These are phyloP conservation scores for Agapornis roseicollis DNA, from an alignment of 2,113 vertebrate genomes.

Conservation along the genomic window DNA sequence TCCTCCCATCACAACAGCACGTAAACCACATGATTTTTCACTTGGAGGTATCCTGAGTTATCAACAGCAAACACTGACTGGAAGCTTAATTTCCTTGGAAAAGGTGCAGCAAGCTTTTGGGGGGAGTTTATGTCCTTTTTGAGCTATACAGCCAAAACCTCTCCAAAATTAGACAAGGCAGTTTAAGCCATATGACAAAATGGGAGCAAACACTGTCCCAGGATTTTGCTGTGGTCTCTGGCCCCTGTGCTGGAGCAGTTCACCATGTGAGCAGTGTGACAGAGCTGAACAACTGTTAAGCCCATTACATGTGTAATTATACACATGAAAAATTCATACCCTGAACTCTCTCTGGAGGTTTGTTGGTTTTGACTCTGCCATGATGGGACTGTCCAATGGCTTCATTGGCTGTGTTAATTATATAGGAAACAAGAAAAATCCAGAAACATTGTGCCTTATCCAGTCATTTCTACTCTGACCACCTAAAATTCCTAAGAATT, in stretches of 20 bases:
- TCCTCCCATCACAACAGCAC: fast-evolving
- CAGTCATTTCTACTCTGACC: neutral
- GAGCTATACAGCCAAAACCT: neutral
- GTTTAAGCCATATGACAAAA: neutral
- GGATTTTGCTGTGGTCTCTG: neutral
- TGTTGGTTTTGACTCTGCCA: neutral
- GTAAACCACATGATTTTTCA: neutral
- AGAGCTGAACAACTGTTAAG: neutral
- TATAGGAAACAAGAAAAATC: neutral
- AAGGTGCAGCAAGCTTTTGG: neutral
- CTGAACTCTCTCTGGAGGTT: neutral
- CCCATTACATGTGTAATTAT: neutral
- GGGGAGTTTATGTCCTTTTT: neutral
- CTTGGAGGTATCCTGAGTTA: neutral
- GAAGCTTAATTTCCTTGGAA: neutral
- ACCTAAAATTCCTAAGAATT: neutral
- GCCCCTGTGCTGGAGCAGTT: neutral
- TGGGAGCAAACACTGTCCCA: neutral
- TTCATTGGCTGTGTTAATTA: neutral
- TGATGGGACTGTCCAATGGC: neutral
- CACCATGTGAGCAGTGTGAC: fast-evolving
- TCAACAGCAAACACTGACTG: neutral
- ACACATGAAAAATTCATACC: neutral
- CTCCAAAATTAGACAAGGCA: neutral
- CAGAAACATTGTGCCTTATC: neutral